Evolutionary conservation across 2,113 vertebrate species (phyloP).

Genomic region (Oceanodroma tethys): DNA sequence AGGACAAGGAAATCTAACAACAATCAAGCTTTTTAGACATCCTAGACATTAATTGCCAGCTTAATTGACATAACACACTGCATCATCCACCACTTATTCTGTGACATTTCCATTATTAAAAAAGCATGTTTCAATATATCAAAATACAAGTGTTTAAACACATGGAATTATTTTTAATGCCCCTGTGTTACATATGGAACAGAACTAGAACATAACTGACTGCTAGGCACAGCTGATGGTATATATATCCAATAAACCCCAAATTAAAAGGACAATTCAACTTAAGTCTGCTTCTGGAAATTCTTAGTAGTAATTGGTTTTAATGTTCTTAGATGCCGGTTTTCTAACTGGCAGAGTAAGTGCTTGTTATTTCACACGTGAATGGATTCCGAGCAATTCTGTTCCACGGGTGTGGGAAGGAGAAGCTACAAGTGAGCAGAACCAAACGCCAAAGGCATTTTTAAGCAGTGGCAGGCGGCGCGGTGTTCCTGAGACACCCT

Average conservation of each 20-base stretch:
- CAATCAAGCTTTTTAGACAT: background rate
- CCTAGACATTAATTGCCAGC: background rate
- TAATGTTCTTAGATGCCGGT: background rate
- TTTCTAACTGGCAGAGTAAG: background rate
- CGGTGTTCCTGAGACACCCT: background rate
- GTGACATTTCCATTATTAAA: background rate
- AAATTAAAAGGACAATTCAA: background rate
- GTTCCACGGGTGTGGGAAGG: background rate
- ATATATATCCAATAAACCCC: background rate
- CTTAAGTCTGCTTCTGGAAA: background rate
- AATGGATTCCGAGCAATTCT: background rate
- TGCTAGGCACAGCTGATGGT: background rate
- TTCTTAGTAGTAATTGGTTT: background rate
- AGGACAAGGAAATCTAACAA: background rate
- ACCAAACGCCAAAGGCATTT: background rate
- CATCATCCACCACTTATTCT: background rate
- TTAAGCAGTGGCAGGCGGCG: background rate
- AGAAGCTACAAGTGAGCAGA: background rate
- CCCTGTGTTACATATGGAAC: background rate
- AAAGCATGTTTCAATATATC: background rate
- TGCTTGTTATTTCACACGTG: accelerated
- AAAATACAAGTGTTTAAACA: background rate
- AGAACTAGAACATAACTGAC: background rate
- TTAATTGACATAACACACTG: background rate
- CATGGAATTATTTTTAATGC: background rate